Base-by-base conservation (phyloP, 2,888 invertebrate genomes). In the Rhingia rostrata region DNA sequence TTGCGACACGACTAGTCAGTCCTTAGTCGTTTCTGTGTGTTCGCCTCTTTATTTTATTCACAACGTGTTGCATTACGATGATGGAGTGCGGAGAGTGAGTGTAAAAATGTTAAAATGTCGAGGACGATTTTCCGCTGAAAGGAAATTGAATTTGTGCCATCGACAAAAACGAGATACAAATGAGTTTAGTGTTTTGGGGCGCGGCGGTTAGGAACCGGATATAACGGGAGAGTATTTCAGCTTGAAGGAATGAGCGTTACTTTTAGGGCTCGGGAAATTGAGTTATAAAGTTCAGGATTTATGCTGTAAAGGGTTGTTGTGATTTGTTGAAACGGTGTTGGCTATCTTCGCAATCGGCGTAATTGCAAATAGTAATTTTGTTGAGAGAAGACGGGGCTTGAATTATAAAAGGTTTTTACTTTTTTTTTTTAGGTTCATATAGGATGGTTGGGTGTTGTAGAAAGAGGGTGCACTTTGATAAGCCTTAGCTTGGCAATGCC, bases 81-180 rank as follows among this genome's bases (percentile, higher is more conserved):
- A 83, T 72, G 72, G 39, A 83, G 61, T 73, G 22, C 22, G 58
- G 58, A 73, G 56, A 73, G 49, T 45, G 47, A 58, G 47, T 69
- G 30, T 30, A 51, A 37, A 35, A 81, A 77, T 74, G 54, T 45
- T 43, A 14, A 79, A 74, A 74, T 74, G 45, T 63, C 33, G 47
- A 78, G 56, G 63, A 83, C 61, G 63, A 74, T 83, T 73, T 83
- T 67, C 83, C 79, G 63, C 58, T 60, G 30, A 64, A 74, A 83
- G 83, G 78, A 83, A 83, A 83, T 83, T 83, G 79, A 79, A 83
- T 83, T 83, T 79, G 45, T 64, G 69, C 12, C 45, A 54, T 56
- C 30, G 43, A 53, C 43, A 61, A 60, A 35, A 39, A 4, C 10
- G 51, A 22, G 43, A 74, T 70, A 61, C 66, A 63, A 78, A 78